These are phyloP conservation scores for Nothocercus nigrocapillus DNA, from an alignment of 2,113 vertebrate species.

Conservation along the genomic window DNA sequence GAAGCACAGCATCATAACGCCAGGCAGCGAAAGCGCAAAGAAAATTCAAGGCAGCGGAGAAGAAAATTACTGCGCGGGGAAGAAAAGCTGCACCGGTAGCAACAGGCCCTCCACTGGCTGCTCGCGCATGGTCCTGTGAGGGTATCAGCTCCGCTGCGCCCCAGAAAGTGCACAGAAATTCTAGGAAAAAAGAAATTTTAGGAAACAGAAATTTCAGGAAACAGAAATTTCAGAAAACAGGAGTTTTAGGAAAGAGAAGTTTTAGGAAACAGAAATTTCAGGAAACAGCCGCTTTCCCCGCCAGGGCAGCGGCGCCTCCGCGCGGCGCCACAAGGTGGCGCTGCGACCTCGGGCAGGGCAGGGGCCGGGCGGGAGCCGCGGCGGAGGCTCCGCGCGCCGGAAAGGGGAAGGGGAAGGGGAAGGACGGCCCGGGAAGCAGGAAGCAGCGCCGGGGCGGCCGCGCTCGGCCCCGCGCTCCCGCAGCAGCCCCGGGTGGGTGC, in stretches of 20 bases:
- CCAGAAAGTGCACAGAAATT: not conserved
- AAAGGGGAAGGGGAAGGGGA: too few relatives aligned
- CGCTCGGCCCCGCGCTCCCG: rapidly evolving
- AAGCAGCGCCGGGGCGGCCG: rapidly evolving
- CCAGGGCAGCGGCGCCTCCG: too few relatives aligned
- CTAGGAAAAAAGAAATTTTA: not conserved
- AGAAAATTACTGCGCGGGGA: not conserved
- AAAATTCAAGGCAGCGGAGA: not conserved
- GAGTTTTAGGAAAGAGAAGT: too few relatives aligned
- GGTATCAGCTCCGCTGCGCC: not conserved
- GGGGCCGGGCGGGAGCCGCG: not conserved
- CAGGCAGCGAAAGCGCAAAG: not conserved
- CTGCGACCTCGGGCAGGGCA: not conserved
- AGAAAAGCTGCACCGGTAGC: rapidly evolving
- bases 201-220: too few relatives aligned
- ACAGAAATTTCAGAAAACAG: too few relatives aligned
- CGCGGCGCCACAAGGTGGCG: not conserved
- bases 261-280: too few relatives aligned
- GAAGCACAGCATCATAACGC: not conserved
- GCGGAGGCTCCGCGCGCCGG: not conserved
- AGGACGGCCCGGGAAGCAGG: too few relatives aligned
- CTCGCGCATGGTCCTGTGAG: rapidly evolving
- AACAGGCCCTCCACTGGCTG: rapidly evolving
- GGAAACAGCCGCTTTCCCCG: too few relatives aligned
- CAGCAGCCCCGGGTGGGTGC: not conserved